phyloP scores from a whole-genome alignment of 2,888 invertebrate species.

The Microdon myrmicae region DNA sequence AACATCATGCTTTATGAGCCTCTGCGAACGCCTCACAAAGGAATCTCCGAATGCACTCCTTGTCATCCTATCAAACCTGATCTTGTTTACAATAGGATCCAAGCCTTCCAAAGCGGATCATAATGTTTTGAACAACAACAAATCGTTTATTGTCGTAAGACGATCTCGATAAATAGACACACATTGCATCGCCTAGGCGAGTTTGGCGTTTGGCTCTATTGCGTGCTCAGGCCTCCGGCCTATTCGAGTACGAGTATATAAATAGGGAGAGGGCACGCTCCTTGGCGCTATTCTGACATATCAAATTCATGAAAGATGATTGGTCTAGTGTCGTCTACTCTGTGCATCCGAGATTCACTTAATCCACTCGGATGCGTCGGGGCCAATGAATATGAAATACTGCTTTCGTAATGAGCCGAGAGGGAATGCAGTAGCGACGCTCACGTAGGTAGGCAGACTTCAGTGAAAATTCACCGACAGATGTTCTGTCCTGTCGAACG shows the following conservation, averaged over 20 bases:
- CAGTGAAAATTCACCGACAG: too few relatives aligned
- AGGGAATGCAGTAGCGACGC: too few relatives aligned
- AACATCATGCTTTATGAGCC: slow-evolving; percentile 18
- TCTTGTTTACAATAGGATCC: slow-evolving; percentile 33
- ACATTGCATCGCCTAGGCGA: slow-evolving; percentile 15
- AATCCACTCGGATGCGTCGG: slow-evolving; percentile 25
- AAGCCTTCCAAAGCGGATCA: slow-evolving; percentile 41
- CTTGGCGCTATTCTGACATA: slow-evolving; percentile 50
- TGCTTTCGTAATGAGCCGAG: slow-evolving; percentile 4
- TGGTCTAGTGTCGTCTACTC: slow-evolving; percentile 28
- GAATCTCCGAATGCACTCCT: slow-evolving; percentile 20
- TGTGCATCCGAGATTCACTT: slow-evolving; percentile 26
- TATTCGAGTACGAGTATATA: slow-evolving; percentile 10
- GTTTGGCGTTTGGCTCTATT: slow-evolving; percentile 24
- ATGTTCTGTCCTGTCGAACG: slow-evolving; percentile 23
- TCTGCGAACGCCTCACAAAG: slow-evolving; percentile 4
- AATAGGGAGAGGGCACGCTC: slow-evolving; percentile 48
- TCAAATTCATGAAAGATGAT: slow-evolving; percentile 44
- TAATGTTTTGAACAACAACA: slow-evolving; percentile 44
- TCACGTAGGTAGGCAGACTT: too few relatives aligned
- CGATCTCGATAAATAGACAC: slow-evolving; percentile 35
- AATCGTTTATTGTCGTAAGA: slow-evolving; percentile 38
- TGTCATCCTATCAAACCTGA: slow-evolving; percentile 22
- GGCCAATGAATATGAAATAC: slow-evolving; percentile 33
- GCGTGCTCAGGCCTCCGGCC: slow-evolving; percentile 33